phyloP scores from a whole-genome alignment of 2,797 vertebrate genomes.

The Amblyopsis hoosieri region DNA sequence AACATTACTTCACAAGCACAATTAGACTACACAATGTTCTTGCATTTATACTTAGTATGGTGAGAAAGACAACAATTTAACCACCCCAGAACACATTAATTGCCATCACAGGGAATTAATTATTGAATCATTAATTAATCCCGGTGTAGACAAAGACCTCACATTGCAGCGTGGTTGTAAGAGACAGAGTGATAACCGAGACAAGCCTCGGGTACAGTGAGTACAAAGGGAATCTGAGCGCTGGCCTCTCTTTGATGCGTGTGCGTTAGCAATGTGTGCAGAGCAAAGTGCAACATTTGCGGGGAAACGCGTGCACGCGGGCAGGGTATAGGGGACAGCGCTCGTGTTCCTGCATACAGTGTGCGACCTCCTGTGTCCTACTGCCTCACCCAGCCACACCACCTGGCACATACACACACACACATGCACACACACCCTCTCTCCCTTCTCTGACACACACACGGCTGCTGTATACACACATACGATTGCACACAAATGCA shows the following conservation, averaged over 20 bases:
- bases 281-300: conserved; percentile 16
- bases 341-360: conserved; percentile 55
- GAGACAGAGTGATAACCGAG: conserved; percentile 2
- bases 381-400: conserved; percentile 75
- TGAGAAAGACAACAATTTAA: conserved; percentile 13
- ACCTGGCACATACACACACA: conserved; percentile 56
- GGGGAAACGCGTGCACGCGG: conserved; percentile 8
- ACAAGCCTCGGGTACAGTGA: conserved; percentile 8
- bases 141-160: conserved; percentile 17
- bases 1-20: conserved; percentile 67
- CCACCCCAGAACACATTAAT: not conserved
- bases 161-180: conserved; percentile 14
- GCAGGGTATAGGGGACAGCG: conserved; percentile 50
- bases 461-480: conserved; percentile 36
- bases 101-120: no score
- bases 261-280: not conserved
- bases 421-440: conserved; percentile 16
- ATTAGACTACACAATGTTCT: conserved; percentile 36
- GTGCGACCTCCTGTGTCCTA: conserved; percentile 77
- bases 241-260: conserved; percentile 2
- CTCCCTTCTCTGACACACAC: conserved; percentile 48
- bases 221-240: not conserved
- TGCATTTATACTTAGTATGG: conserved; percentile 33
- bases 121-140: not conserved
- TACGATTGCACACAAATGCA: conserved; percentile 33